Base-by-base conservation (phyloP, 2,888 invertebrate genomes). In the Heteromurus nitidus region DNA sequence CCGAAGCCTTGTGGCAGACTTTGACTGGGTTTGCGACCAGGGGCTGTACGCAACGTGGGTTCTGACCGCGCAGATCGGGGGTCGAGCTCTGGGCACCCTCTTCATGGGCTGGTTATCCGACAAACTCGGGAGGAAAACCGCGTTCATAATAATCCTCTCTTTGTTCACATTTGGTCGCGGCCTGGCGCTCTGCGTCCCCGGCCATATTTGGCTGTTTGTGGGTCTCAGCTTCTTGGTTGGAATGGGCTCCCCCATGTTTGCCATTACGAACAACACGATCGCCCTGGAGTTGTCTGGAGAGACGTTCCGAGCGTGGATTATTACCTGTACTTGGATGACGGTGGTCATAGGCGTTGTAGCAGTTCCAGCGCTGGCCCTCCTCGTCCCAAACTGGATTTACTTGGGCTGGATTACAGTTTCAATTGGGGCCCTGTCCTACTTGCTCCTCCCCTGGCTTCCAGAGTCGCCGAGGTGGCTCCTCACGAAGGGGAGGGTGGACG, bases 1-100 rank as follows among this genome's bases (percentile, higher is more conserved):
- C 87, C 88, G 88, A 26, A 87, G 88, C 80, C 90, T 91, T 76
- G 90, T 91, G n/a, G 90, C 91, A 3, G 89, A 91, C 82, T 90
- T 91, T 88, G 87, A 91, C 88, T 92, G 92, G 92, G 91, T 92
- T 20, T 92, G 92, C 87, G 90, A 90, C 47, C 90, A 90, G 86
- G 90, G 90, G 84, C 88, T 91, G 84, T 90, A 90, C 85, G 90
- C 91, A 73, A 90, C 92, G 76, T 91, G 92, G 88, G 89, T 91
- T 47, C 90, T 92, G 85, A 91, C 91, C 60, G 89, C 28, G 13
- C 44, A 13, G 11, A 47, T 44, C 18, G 28, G 73, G 7, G 85
- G 83, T 18, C 55, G 74, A 16, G 84, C 83, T 16, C n/a, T 84
- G 11, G 84, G 85, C 2, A 83, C 85, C 11, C 67, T 86, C 67